Base-by-base conservation (phyloP, 1,140 invertebrate species). In the Ptiloglossa arizonensis region DNA sequence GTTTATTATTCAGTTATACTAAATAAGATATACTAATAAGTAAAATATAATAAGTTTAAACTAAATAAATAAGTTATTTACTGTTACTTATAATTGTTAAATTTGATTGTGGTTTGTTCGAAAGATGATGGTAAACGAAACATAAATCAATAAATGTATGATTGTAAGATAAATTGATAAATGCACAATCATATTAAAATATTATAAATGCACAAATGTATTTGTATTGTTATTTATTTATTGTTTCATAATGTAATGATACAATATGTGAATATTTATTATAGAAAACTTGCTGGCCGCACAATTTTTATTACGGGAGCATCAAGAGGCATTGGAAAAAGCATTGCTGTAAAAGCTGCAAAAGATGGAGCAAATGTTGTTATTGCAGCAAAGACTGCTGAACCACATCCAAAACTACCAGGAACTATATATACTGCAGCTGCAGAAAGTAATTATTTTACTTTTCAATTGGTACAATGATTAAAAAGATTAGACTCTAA, bases 401-500 rank as follows among this genome's bases (percentile, higher is more conserved):
- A 97, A 86, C 95, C 97, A 1, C 98, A 99, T 95, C 98, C 98
- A 9, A 99, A 99, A 93, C 92, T 99, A 60, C 97, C 98, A n/a
- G 99, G 99, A 76, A 99, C 99, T 22, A 99, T 99, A 91, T 99
- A 98, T 91, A 96, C 97, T 5, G 97, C 98, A 63, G 98, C 98
- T 11, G 95, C 98, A 94, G 98, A 99, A 95, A 96, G 98, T 97
- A 94, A 92, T 90, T 93, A 86, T 80, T 41, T 70, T 75, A 24
- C 72, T 79, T 78, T 60, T 64, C 38, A 19, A 17, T 27, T 13
- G 5, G 5, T 38, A 32, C 5, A 32, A 27, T 5, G 15, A 48
- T 9, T 57, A 3, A 1, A 56, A 29, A 17, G 38, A 60, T 48
- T 15, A 24, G 32, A 62, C 19, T 15, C 27, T 38, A 35, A 6